Base-by-base conservation (phyloP, 1,140 invertebrate genomes). In the Hydropsyche tenuis region DNA sequence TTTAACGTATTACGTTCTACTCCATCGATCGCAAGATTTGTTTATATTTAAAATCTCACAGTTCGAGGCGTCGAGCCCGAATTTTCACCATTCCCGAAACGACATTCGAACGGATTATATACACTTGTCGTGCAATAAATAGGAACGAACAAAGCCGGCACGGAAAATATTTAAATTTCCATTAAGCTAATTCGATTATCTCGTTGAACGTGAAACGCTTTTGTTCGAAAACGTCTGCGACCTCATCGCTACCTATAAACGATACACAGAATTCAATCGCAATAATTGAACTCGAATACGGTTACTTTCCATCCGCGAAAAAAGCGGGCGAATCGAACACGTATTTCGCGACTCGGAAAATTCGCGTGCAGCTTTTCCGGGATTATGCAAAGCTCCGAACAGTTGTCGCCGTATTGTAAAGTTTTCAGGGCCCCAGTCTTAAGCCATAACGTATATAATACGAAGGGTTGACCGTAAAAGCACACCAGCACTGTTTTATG, bases 81-180 rank as follows among this genome's bases (percentile, higher is more conserved):
- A 37, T 37, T 4, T 37, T 37, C 30, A 37, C 30, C 3, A 4
- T 37, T 37, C 9, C 3, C 9, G 3, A 37, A 4, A 37, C 30
- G 30, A 37, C 30, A 37, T 37, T 37, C 30, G 30, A 37, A 37
- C 3, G 9, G 30, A 37, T 37, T 37, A 37, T 37, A 37, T 9
- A 37, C 30, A 37, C 30, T 37, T 37, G 30, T 37, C 30, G 30
- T 37, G 30, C 30, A 37, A 37, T 37, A 37, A 37, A 37, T 37
- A 37, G 9, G 14, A 48, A 14, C 16, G 45, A 48, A 48, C 45
- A 48, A 48, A 48, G 11, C 16, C 45, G 45, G 12, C 11, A 48
- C 45, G 45, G 14, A 48, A 48, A 7, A 60, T 60, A 60, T 60
- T 60, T 27, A 60, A 27, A 60, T 60, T 60, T 60, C 56, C 20